These are phyloP conservation scores for Baccha elongata DNA, from an alignment of 2,888 invertebrate species.

Conservation along the genomic window DNA sequence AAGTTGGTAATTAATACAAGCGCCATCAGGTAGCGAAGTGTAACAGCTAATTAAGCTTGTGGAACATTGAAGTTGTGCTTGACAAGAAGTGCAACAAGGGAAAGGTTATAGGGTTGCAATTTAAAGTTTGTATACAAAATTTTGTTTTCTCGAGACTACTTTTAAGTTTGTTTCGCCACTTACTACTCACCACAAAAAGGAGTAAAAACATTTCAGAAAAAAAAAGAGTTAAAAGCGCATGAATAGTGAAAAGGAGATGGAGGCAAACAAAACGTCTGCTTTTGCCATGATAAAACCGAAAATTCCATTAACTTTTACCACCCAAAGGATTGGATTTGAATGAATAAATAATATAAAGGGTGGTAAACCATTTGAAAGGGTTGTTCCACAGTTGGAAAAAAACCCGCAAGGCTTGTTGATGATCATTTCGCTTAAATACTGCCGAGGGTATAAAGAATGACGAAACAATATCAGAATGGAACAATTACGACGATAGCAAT, in stretches of 20 bases:
- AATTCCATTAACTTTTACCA: constrained; percentile 53
- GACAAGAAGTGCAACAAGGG: constrained; percentile 30
- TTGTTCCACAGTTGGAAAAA: constrained; percentile 30
- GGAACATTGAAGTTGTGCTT: constrained; percentile 40
- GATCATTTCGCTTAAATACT: constrained; percentile 33
- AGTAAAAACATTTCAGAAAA: neutral
- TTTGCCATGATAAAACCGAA: constrained; percentile 30
- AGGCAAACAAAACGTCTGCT: constrained; percentile 19
- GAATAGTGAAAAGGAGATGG: neutral
- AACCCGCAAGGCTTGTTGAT: constrained; percentile 29
- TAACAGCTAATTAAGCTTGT: constrained; percentile 54
- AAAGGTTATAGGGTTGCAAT: constrained; percentile 21
- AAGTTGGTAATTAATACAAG: constrained; percentile 48
- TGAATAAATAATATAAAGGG: constrained; percentile 50
- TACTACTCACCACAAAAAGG: neutral
- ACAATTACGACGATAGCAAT: constrained; percentile 5
- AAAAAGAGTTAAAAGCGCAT: constrained; percentile 25
- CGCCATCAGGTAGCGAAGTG: constrained; percentile 54
- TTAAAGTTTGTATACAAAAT: neutral
- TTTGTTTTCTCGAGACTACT: neutral
- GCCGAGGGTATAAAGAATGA: constrained; percentile 14
- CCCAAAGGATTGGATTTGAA: constrained; percentile 56
- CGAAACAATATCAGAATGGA: constrained; percentile 16
- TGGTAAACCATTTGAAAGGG: constrained; percentile 50
- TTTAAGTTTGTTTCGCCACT: neutral